Conservation (phyloP, 2,888 invertebrate genomes). For the Lithophane ornitopus region DNA sequence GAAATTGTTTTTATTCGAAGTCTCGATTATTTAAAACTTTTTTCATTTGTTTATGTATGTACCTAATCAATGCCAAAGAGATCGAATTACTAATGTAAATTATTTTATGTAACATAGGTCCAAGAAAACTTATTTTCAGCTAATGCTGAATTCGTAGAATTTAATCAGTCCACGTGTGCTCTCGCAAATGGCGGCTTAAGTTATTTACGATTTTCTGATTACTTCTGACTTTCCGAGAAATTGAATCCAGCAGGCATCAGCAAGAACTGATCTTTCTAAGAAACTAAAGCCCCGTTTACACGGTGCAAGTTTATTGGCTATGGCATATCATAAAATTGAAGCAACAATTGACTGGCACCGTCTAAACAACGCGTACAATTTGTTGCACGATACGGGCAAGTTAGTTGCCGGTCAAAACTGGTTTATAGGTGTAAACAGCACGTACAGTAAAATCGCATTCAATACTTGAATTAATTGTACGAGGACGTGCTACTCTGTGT, state of each 20-base stretch:
- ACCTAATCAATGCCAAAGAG: background rate
- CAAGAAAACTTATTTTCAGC: background rate
- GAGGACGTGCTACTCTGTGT: background rate
- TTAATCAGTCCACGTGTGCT: background rate
- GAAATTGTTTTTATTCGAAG: constrained; percentile 26
- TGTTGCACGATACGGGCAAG: background rate
- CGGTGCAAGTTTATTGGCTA: too few species aligned
- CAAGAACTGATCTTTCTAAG: background rate
- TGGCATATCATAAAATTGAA: too few species aligned
- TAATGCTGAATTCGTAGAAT: background rate
- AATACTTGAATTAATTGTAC: background rate
- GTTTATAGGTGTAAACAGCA: too few species aligned
- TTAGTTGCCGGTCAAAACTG: background rate
- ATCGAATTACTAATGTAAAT: background rate
- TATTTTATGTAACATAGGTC: background rate
- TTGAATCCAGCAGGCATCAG: background rate
- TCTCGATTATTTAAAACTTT: background rate
- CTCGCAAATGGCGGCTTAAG: background rate
- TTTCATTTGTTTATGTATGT: background rate
- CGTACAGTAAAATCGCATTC: background rate
- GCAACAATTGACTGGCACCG: too few species aligned
- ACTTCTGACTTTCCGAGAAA: background rate
- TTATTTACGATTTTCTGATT: background rate
- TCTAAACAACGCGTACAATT: too few species aligned
- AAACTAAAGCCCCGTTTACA: too few species aligned